phyloP scores from a whole-genome alignment of 2,888 invertebrate species.

The Drosophila prolongata region DNA sequence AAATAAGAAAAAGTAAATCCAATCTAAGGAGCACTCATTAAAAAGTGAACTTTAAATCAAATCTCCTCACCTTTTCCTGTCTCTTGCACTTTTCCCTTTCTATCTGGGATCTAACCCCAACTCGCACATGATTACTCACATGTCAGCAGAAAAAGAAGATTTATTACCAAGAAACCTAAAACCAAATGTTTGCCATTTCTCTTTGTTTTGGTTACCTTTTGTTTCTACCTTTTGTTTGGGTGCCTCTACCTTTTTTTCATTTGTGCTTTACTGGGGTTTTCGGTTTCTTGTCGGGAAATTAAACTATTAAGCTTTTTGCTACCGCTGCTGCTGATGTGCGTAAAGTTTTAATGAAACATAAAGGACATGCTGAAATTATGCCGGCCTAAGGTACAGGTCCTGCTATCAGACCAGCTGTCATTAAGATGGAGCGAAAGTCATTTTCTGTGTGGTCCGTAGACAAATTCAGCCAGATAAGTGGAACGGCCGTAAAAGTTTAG shows the following conservation, averaged over 20 bases:
- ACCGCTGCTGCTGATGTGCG: conserved; percentile 41
- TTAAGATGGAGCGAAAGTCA: conserved; percentile 50
- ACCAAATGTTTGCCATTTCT: conserved; percentile 50
- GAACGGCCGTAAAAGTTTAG: conserved; percentile 66
- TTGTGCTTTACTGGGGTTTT: conserved; percentile 3
- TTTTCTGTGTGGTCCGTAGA: conserved; percentile 45
- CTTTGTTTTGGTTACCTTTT: conserved; percentile 48
- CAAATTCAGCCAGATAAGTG: conserved; percentile 59
- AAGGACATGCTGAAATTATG: conserved; percentile 57
- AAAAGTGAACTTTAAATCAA: conserved; percentile 21
- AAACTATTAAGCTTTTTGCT: conserved; percentile 65
- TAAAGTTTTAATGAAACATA: conserved; percentile 69
- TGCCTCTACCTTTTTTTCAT: conserved; percentile 24
- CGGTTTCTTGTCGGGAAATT: conserved; percentile 59
- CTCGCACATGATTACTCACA: conserved; percentile 29
- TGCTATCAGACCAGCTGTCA: conserved; percentile 38
- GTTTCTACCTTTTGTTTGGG: conserved; percentile 21
- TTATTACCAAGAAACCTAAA: conserved; percentile 55
- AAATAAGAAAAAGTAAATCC: background rate
- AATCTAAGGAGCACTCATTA: background rate
- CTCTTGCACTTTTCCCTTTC: background rate
- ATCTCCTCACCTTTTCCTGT: background rate
- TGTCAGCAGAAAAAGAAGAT: conserved; percentile 62
- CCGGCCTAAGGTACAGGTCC: conserved; percentile 13
- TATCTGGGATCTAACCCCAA: conserved; percentile 25